These are phyloP conservation scores for Vulpes lagopus DNA, from an alignment of 2,113 vertebrate species.

Conservation along the genomic window DNA sequence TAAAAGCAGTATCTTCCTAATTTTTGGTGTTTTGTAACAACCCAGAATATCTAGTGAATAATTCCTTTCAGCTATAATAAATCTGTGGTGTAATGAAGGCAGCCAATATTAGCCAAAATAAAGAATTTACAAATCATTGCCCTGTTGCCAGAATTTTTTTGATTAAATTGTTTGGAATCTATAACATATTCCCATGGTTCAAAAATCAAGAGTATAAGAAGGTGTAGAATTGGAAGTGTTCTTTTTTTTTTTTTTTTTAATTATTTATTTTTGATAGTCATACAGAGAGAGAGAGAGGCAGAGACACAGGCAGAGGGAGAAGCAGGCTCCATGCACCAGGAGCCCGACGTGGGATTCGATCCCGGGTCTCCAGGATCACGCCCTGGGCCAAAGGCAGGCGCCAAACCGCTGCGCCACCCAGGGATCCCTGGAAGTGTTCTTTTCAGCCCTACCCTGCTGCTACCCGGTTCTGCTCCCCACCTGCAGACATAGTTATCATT, in stretches of 20 bases:
- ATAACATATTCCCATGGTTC: background rate
- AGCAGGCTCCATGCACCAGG: no score
- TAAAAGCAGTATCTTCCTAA: background rate
- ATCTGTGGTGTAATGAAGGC: background rate
- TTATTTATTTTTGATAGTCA: no score
- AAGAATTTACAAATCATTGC: constrained; percentile 57
- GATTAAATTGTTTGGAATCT: background rate
- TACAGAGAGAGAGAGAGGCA: no score
- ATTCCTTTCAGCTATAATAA: background rate
- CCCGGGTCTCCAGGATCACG: no score
- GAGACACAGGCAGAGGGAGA: no score
- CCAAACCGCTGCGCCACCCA: no score
- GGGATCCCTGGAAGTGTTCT: background rate
- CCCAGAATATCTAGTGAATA: background rate
- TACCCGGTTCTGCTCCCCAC: background rate
- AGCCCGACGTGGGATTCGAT: no score
- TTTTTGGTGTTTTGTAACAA: background rate
- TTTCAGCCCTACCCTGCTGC: background rate
- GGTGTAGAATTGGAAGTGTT: background rate
- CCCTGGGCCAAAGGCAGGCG: no score
- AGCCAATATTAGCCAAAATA: constrained; percentile 36
- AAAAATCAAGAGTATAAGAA: background rate
- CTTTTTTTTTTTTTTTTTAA: no score
- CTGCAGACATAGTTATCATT: background rate
- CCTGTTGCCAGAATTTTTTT: constrained; percentile 42